Conservation (phyloP, 2,888 invertebrate species). For the Eumacrocentrus americanus region DNA sequence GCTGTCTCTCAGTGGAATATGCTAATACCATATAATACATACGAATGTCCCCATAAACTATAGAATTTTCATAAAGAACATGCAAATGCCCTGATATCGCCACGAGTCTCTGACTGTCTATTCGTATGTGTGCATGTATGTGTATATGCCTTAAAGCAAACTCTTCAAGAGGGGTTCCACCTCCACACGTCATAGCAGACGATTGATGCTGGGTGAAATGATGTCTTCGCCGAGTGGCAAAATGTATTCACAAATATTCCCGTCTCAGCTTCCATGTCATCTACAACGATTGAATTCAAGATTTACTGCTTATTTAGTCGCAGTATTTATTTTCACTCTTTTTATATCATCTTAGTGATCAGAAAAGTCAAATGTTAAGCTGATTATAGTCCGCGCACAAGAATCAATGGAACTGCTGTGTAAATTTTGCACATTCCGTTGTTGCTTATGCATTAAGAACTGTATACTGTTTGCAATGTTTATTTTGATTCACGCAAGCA, state of each 20-base stretch:
- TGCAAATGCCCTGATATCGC: slow-evolving; percentile 60
- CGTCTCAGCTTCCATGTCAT: slow-evolving; percentile 5
- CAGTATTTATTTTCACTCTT: neutral
- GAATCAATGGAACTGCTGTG: too few species aligned
- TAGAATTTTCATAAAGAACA: slow-evolving; percentile 62
- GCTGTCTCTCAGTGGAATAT: slow-evolving; percentile 60
- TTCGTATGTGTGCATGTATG: slow-evolving; percentile 32
- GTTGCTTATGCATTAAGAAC: too few species aligned
- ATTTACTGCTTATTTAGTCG: slow-evolving; percentile 6
- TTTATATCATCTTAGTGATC: neutral
- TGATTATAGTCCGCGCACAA: too few species aligned
- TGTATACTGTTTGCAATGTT: too few species aligned
- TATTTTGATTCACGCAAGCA: neutral
- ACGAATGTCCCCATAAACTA: slow-evolving; percentile 61
- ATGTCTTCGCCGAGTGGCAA: slow-evolving; percentile 4
- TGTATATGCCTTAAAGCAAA: slow-evolving; percentile 32
- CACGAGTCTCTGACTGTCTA: slow-evolving; percentile 22
- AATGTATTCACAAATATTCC: slow-evolving; percentile 17
- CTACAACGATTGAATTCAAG: slow-evolving; percentile 5
- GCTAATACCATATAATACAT: slow-evolving; percentile 62
- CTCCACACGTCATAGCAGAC: neutral
- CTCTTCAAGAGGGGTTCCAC: neutral
- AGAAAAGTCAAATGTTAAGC: too few species aligned
- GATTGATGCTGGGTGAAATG: too few species aligned
- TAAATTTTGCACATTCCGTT: too few species aligned